These are phyloP conservation scores for Neostethus bicornis DNA, from an alignment of 2,797 vertebrate species.

Conservation along the genomic window DNA sequence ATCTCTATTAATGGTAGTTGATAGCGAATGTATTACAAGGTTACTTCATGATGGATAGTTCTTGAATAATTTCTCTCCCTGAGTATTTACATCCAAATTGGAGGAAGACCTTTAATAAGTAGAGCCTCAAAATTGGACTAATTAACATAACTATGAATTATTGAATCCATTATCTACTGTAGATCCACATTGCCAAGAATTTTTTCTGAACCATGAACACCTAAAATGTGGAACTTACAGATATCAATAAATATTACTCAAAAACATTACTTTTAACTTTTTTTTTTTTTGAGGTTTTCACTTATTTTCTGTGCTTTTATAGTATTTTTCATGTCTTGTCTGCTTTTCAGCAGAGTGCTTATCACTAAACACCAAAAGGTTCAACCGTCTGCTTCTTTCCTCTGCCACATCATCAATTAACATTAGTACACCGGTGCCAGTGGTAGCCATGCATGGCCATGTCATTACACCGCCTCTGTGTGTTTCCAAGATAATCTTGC, in stretches of 20 bases:
- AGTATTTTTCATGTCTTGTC: neutral
- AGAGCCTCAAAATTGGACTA: neutral
- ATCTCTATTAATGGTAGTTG: no score
- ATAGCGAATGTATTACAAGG: no score
- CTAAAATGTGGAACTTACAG: neutral
- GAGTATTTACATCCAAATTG: neutral
- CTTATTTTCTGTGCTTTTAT: neutral
- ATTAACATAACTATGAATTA: neutral
- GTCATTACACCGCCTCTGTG: neutral
- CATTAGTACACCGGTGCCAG: neutral
- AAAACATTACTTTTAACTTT: no score
- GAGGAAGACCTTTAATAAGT: neutral
- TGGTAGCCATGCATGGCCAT: neutral
- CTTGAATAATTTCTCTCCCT: neutral
- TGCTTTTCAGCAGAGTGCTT: neutral
- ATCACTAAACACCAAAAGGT: neutral
- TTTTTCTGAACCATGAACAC: neutral
- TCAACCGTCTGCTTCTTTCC: neutral
- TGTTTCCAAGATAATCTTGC: neutral
- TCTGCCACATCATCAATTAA: neutral
- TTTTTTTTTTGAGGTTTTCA: neutral
- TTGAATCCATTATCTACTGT: neutral
- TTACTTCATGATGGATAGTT: neutral
- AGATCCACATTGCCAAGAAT: neutral
- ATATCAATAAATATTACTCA: neutral